These are phyloP conservation scores for Gorsachius goisagi DNA, from an alignment of 2,113 vertebrate species.

Conservation along the genomic window DNA sequence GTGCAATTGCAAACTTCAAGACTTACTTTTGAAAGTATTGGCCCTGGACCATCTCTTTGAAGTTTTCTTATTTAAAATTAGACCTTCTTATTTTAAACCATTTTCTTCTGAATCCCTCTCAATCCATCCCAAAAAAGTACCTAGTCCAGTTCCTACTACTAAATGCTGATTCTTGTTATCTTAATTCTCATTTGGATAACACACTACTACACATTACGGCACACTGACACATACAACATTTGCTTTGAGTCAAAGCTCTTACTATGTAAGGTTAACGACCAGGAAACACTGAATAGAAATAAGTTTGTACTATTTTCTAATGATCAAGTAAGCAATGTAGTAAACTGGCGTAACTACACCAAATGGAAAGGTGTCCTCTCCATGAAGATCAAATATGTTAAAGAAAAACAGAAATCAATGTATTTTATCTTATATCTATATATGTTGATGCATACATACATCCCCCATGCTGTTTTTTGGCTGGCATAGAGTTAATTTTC, in stretches of 20 bases:
- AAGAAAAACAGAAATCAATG: background rate
- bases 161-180: background rate
- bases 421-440: background rate
- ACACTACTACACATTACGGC: background rate
- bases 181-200: background rate
- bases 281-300: background rate
- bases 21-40: background rate
- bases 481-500: too few relatives aligned
- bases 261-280: background rate
- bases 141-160: background rate
- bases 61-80: conserved; percentile 4
- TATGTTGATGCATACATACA: background rate
- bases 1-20: background rate
- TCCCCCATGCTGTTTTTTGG: too few relatives aligned
- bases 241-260: background rate
- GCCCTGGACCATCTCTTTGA: background rate
- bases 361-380: background rate
- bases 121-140: background rate
- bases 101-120: background rate
- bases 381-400: background rate
- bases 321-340: background rate
- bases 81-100: background rate
- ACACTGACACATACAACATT: background rate
- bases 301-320: background rate
- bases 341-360: background rate